A percentile compares a stretch with the other conserved stretches of the same genome.
phyloP scores from a whole-genome alignment of 2,888 invertebrate species.

The Amiota communis region DNA sequence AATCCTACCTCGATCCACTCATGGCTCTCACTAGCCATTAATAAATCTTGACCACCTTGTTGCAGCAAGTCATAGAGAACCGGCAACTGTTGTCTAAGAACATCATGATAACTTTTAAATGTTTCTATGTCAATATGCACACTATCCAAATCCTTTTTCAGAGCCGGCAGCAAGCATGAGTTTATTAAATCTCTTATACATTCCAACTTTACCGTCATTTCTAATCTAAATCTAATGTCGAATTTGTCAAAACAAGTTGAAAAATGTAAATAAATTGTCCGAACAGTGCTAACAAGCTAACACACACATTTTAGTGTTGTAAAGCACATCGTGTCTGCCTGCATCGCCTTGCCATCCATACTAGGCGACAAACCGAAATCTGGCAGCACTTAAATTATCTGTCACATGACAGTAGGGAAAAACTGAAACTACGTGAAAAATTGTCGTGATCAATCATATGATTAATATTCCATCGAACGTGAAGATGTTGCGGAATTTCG shows the following conservation, averaged over 20 bases:
- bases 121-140: conserved; percentile 52
- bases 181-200: conserved; percentile 50
- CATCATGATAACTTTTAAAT: conserved; percentile 57
- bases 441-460: no score
- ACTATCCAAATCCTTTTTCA: conserved; percentile 62
- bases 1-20: conserved; percentile 36
- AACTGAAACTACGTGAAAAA: no score
- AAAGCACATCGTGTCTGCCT: conserved; percentile 42
- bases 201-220: conserved; percentile 25
- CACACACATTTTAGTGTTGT: background rate
- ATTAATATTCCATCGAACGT: conserved; percentile 62
- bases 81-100: conserved; percentile 59
- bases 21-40: background rate
- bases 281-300: no score
- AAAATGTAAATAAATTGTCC: no score
- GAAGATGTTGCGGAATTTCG: conserved; percentile 68
- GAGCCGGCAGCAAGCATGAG: conserved; percentile 60
- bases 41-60: conserved; percentile 39
- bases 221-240: background rate
- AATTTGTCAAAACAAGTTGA: no score
- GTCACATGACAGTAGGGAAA: no score
- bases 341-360: no score
- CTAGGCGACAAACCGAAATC: no score
- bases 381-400: conserved; percentile 48
- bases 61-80: conserved; percentile 64